Evolutionary conservation across 1,140 invertebrate genomes (phyloP).

Genomic region (Eulimnadia texana): DNA sequence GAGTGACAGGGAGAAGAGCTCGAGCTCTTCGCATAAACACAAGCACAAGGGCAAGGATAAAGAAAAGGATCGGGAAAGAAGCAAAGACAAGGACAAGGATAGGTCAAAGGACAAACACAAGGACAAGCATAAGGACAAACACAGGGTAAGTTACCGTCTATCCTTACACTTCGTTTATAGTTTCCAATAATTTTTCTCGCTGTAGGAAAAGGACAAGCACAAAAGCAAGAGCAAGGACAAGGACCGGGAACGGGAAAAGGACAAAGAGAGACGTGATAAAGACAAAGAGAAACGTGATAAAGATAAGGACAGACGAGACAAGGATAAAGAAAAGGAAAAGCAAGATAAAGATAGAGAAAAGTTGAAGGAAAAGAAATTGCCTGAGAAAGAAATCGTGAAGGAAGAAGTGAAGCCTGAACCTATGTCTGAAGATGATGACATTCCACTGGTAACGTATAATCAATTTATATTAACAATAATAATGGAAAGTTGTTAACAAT

Average conservation of each 20-base stretch:
- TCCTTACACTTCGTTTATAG: neutral
- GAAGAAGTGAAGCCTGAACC: conserved; percentile 7
- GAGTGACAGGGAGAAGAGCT: conserved; percentile 27
- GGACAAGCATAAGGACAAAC: conserved; percentile 23
- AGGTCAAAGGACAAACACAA: conserved; percentile 34
- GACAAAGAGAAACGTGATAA: conserved; percentile 21
- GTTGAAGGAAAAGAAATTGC: conserved; percentile 17
- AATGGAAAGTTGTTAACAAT: neutral
- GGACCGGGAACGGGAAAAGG: conserved; percentile 25
- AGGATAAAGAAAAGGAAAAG: conserved; percentile 10
- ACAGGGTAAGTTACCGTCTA: neutral
- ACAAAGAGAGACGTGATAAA: conserved; percentile 39
- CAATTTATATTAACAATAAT: neutral
- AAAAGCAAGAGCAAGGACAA: conserved; percentile 27
- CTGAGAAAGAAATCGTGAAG: conserved; percentile 12
- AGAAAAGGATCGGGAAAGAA: conserved; percentile 25
- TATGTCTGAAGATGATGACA: conserved; percentile 46
- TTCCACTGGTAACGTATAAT: conserved; percentile 46
- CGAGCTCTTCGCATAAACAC: conserved; percentile 25
- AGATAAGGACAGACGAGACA: conserved; percentile 24
- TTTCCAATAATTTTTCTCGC: neutral
- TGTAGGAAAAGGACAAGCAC: conserved; percentile 16
- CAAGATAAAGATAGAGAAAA: conserved; percentile 16
- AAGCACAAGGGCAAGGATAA: conserved; percentile 29
- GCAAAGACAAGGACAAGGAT: conserved; percentile 23